Evolutionary conservation across 2,113 vertebrate species (phyloP), one percentile per base, ranked within the genome.

Genomic region (Camelus dromedarius): DNA sequence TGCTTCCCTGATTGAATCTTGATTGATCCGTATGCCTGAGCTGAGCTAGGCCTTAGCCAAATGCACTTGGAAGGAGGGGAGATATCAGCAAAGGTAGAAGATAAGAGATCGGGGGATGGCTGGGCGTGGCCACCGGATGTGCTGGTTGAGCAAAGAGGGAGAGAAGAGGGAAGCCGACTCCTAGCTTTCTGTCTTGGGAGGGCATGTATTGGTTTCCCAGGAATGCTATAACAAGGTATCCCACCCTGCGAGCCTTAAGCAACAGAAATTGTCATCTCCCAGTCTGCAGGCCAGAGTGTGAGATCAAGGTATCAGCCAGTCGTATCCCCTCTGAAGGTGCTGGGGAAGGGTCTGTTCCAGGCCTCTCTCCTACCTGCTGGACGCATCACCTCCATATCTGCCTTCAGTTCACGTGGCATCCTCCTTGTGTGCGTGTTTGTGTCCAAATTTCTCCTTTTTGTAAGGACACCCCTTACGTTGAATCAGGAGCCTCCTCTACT

Each of bases 111-210:
- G 26, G 38, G 82, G 42, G 28, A 38, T 6, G 58, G 42, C 13
- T 0, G 3, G 35, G 12, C 0, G 0, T 5, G 30, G 75, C 2
- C 5, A 38, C 48, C 4, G 1, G 14, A 8, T 6, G 20, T 10
- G 14, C 28, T 4, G 18, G 5, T 4, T 19, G 20, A 70, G 14
- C 10, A 42, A 30, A 9, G 15, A 48, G 22, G 15, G 28, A 18
- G 70, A 26, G 26, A 50, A 26, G 20, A 24, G 5, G 19, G 14
- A 24, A 8, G 58, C 18, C n/a, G 50, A 26, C 20, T n/a, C 60
- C 48, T 19, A 15, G 50, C 26, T 35, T 58, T 62, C 54, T 30
- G 16, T 12, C 19, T 62, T 64, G 46, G 32, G 6, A 0, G 11
- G 18, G 85, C 0, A 0, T 16, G 2, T 38, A 32, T 52, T 79